Evolutionary conservation across 2,797 vertebrate genomes (phyloP).

Genomic region (Enteromius treurensis): DNA sequence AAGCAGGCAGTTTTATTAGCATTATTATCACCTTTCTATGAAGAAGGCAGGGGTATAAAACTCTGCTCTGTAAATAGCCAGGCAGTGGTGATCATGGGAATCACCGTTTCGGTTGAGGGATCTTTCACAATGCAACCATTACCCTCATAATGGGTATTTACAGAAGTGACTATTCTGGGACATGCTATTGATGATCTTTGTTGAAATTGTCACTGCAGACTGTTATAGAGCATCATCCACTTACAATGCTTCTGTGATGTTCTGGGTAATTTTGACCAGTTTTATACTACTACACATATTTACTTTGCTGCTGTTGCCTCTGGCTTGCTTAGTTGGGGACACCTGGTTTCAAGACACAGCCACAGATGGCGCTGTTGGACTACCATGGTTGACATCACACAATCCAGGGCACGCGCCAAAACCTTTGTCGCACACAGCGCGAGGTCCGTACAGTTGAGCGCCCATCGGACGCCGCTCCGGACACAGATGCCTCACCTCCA

Average conservation of each 20-base stretch:
- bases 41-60: conserved; percentile 54
- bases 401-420: too few relatives aligned
- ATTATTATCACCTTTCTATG: conserved; percentile 59
- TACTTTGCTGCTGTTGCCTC: neutral
- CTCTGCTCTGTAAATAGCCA: conserved; percentile 51
- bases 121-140: neutral
- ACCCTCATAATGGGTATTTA: conserved; percentile 14
- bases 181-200: neutral
- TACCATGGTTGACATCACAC: too few relatives aligned
- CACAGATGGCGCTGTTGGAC: too few relatives aligned
- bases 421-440: too few relatives aligned
- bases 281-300: neutral
- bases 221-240: neutral
- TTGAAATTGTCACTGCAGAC: neutral
- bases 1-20: conserved; percentile 62
- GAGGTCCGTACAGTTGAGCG: too few relatives aligned
- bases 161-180: neutral
- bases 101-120: neutral
- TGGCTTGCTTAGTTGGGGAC: too few relatives aligned
- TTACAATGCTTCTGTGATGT: neutral
- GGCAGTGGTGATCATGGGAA: conserved; percentile 58
- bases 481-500: too few relatives aligned
- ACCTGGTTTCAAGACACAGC: too few relatives aligned
- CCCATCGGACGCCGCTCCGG: too few relatives aligned
- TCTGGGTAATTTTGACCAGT: neutral